These are phyloP conservation scores for Aricia artaxerxes DNA, from an alignment of 2,888 invertebrate species.

Conservation along the genomic window DNA sequence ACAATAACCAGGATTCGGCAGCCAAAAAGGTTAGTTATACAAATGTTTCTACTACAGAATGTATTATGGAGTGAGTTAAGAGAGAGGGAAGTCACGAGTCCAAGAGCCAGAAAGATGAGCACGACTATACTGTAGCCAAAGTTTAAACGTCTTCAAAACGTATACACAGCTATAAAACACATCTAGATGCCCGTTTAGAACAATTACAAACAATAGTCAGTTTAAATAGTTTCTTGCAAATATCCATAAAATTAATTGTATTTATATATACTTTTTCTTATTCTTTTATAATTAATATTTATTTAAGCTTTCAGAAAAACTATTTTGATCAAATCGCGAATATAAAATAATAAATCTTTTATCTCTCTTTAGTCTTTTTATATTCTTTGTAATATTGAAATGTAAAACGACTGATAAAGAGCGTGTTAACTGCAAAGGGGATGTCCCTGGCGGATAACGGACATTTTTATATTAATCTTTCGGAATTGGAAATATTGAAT, in stretches of 20 bases:
- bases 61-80: no score
- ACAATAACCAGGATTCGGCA: slow-evolving; percentile 95
- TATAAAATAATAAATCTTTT: background rate
- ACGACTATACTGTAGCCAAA: background rate
- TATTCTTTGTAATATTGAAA: slow-evolving; percentile 52
- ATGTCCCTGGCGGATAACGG: slow-evolving; percentile 62
- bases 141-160: background rate
- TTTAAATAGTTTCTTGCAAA: background rate
- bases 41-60: background rate
- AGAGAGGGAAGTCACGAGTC: no score
- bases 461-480: slow-evolving; percentile 74
- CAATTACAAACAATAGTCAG: background rate
- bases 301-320: background rate
- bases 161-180: background rate
- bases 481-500: slow-evolving; percentile 55
- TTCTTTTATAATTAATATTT: no score
- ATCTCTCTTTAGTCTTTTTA: background rate
- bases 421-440: slow-evolving; percentile 70
- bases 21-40: slow-evolving; percentile 91
- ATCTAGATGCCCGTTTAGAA: background rate
- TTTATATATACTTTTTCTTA: background rate
- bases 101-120: no score
- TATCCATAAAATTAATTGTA: background rate
- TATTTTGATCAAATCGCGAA: background rate
- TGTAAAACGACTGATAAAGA: slow-evolving; percentile 71